Evolutionary conservation across 2,888 invertebrate genomes (phyloP).

Genomic region (Ornithoptera priamus): DNA sequence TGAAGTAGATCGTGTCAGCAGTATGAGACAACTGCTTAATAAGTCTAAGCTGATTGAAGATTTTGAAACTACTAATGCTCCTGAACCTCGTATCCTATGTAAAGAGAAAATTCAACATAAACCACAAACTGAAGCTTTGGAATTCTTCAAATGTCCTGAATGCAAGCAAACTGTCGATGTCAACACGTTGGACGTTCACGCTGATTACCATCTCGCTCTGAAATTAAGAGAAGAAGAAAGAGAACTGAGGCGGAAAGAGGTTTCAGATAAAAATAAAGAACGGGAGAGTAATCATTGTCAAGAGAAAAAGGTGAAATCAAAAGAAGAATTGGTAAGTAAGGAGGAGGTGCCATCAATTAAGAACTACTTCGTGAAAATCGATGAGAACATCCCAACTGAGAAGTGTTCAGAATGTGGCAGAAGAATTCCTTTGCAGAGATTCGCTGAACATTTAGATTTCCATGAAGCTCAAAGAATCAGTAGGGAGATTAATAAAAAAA

Average conservation of each 20-base stretch:
- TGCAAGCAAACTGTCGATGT: conserved; percentile 82
- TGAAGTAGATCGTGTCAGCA: conserved; percentile 54
- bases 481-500: conserved; percentile 80
- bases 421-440: conserved; percentile 79
- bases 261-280: conserved; percentile 32
- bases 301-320: conserved; percentile 19
- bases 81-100: neutral
- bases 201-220: conserved; percentile 87
- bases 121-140: conserved; percentile 33
- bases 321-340: conserved; percentile 41
- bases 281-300: conserved; percentile 13
- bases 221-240: conserved; percentile 82
- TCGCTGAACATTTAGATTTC: conserved; percentile 89
- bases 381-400: conserved; percentile 58
- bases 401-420: conserved; percentile 86
- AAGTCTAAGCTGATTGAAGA: conserved; percentile 41
- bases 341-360: conserved; percentile 52
- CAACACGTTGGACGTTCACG: conserved; percentile 83
- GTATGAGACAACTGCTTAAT: conserved; percentile 58
- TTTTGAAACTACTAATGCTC: conserved; percentile 9
- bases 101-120: conserved; percentile 18
- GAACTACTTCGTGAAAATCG: conserved; percentile 72
- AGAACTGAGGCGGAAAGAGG: conserved; percentile 48
- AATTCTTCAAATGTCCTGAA: conserved; percentile 77
- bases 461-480: conserved; percentile 91